A percentile compares a stretch with the other conserved stretches of the same genome.
Evolutionary conservation across 37 sponge, comb jelly and placozoan genomes (phyloP).

Genomic region (Halichondria panicea): DNA sequence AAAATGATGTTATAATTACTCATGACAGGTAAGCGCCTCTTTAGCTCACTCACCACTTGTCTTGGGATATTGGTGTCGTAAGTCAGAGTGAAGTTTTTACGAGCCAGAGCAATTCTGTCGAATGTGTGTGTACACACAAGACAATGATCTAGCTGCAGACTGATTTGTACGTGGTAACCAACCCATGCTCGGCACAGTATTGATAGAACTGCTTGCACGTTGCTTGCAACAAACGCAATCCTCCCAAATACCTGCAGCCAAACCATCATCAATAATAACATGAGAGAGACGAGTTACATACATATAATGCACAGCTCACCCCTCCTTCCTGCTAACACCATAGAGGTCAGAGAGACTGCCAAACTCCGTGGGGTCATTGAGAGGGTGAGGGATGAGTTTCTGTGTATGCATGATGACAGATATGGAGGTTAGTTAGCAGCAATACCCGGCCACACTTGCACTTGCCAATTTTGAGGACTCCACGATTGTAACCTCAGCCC

Average conservation of each 20-base stretch:
- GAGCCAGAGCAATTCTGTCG: conserved; percentile 83
- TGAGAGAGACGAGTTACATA: neutral
- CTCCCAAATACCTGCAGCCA: conserved; percentile 74
- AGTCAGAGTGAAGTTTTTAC: conserved; percentile 79
- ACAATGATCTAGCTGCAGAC: neutral
- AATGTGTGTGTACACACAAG: too few species aligned
- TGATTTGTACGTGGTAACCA: neutral
- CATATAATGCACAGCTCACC: conserved; percentile 45
- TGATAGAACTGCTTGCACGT: conserved; percentile 92
- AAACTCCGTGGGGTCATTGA: conserved; percentile 92
- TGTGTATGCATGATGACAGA: neutral
- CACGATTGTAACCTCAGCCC: conserved; percentile 83
- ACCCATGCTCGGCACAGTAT: conserved; percentile 84
- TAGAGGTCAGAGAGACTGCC: conserved; percentile 88
- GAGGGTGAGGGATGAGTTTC: conserved; percentile 76
- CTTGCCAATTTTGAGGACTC: conserved; percentile 71
- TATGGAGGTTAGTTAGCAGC: neutral
- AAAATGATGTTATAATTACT: neutral
- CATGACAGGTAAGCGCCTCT: too few species aligned
- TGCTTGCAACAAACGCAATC: conserved; percentile 83
- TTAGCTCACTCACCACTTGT: conserved; percentile 93
- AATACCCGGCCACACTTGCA: neutral
- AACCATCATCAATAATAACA: conserved; percentile 7
- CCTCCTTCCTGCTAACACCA: conserved; percentile 82
- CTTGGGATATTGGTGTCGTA: conserved; percentile 90